Evolutionary conservation across 2,797 vertebrate species (phyloP).

Genomic region (Nannoperca obscura): DNA sequence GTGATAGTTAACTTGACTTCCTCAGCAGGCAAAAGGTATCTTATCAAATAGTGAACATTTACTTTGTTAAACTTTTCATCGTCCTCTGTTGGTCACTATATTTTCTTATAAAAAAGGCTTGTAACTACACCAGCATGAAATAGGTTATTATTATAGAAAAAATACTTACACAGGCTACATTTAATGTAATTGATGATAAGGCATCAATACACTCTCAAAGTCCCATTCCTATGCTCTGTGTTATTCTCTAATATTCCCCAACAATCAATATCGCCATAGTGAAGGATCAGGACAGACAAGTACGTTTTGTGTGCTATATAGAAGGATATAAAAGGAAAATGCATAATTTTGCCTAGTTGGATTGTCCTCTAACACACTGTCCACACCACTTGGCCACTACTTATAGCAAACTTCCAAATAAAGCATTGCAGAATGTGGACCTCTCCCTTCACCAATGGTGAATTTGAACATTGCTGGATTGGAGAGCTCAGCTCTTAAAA

Average conservation of each 20-base stretch:
- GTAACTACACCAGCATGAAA: conserved; percentile 1
- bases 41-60: conserved; percentile 29
- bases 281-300: conserved; percentile 31
- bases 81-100: conserved; percentile 4
- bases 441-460: conserved; percentile 71
- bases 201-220: conserved; percentile 21
- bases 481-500: conserved; percentile 76
- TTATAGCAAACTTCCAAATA: conserved; percentile 78
- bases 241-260: not conserved
- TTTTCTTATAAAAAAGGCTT: conserved; percentile 8
- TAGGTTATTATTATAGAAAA: not conserved
- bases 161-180: not conserved
- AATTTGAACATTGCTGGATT: conserved; percentile 78
- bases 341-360: conserved; percentile 54
- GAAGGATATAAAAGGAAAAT: conserved; percentile 35
- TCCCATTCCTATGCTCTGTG: conserved; percentile 1
- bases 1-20: conserved; percentile 69
- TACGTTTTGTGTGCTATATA: conserved; percentile 10
- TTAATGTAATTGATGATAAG: conserved; percentile 17
- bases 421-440: conserved; percentile 76
- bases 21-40: conserved; percentile 55
- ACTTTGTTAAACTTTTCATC: conserved; percentile 38
- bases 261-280: conserved; percentile 4
- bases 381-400: conserved; percentile 75
- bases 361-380: conserved; percentile 72